Base-by-base conservation (phyloP, 2,797 vertebrate genomes). In the Chaunax sp. region DNA sequence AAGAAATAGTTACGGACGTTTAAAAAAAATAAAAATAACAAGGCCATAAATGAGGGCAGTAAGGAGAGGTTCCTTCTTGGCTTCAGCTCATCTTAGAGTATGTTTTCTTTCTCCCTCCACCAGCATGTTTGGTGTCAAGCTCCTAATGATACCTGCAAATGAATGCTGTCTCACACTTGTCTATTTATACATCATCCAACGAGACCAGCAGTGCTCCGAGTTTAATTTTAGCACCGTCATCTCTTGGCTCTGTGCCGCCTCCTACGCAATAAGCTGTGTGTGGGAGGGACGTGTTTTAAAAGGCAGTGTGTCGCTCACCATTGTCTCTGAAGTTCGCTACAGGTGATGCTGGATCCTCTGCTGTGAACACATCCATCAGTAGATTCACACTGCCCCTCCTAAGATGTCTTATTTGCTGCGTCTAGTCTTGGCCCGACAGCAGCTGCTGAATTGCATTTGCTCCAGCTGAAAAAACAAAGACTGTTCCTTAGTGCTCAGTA, bases 211-310 rank as follows among this genome's bases (percentile, higher is more conserved):
- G 85, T 22, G 77, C 78, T 72, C 58, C 15, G 26, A 11, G 78
- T 89, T 89, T 91, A 87, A 92, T 87, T 91, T 91, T 90, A 92
- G 91, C 87, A 62, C 80, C 57, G 87, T 90, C 88, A 91, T 87
- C 79, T 87, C 87, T 79, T 78, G 64, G 85, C 87, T 78, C 69
- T 22, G 62, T 75, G 84, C 87, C 89, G 77, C 77, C 73, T 80
- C 64, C 69, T 66, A 64, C 78, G 84, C 85, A 67, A 35, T 91
- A 80, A 88, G 86, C 83, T 82, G 78, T 50, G 58, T 26, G 72
- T 56, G 57, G 81, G 84, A 88, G 77, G 81, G 67, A 47, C 77
- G 41, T 28, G 63, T 71, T 81, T 12, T 59, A 70, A 79, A 78
- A 85, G 75, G 59, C 78, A 64, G 47, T 41, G 64, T 69, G 79